Base-by-base conservation (phyloP, 2,888 invertebrate species). In the Caprella mutica region DNA sequence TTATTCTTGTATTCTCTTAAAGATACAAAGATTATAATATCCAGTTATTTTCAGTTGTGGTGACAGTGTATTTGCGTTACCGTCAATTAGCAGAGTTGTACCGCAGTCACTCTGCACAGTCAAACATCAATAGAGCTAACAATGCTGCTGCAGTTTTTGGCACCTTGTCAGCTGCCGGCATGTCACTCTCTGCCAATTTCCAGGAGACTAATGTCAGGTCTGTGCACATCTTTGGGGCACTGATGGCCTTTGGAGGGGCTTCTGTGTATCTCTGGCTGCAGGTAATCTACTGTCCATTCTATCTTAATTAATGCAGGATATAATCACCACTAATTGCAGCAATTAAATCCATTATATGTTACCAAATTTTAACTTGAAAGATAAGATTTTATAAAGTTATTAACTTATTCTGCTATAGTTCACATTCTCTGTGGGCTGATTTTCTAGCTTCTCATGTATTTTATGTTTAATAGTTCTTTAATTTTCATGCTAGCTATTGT, bases 241-340 rank as follows among this genome's bases (percentile, higher is more conserved):
- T 80, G 48, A 70, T 81, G 66, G 82, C 82, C 56, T 92, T 89
- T 74, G 85, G 84, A 55, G 78, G 82, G 67, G 87, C 87, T 21
- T 81, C 83, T 24, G 71, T 85, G 51, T 91, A 88, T 72, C 80
- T 85, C 71, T 85, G 85, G 81, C 77, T 84, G 68, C 88, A 90
- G 78, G 86, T 74, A 9, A 66, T 69, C 39, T 68, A 74, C 30
- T 71, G 72, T 12, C 72, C 57, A 43, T 21, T 82, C n/a, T n/a
- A n/a, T 35, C n/a, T 35, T 35, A 35, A 35, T 35, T 35, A 35
- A 35, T 35, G 12, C 35, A 12, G n/a, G n/a, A n/a, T n/a, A n/a
- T n/a, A n/a, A n/a, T n/a, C n/a, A n/a, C n/a, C n/a, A n/a, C n/a
- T n/a, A n/a, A n/a, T n/a, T n/a, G n/a, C n/a, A n/a, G n/a, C n/a